Conservation (phyloP, 2,797 vertebrate species). For the Poecilia picta region DNA sequence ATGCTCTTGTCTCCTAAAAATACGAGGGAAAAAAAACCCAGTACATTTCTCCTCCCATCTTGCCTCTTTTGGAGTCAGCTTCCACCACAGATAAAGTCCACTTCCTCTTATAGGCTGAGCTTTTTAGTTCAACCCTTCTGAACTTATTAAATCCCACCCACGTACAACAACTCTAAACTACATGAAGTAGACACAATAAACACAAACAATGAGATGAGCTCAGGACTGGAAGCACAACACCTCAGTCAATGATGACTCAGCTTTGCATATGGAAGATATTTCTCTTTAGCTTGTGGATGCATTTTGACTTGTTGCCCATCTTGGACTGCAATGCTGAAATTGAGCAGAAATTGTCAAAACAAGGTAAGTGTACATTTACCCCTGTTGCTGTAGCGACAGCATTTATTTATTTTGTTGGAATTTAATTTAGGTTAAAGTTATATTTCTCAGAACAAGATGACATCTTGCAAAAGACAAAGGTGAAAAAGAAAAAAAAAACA, state of each 20-base stretch:
- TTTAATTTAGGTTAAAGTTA: not conserved
- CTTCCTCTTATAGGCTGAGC: constrained; percentile 75
- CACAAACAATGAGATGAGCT: not conserved
- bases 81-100: constrained; percentile 52
- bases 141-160: constrained; percentile 18
- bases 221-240: constrained; percentile 27
- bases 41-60: constrained; percentile 5
- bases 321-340: constrained; percentile 11
- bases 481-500: not conserved
- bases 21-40: not conserved
- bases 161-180: constrained; percentile 15
- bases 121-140: constrained; percentile 63
- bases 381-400: not conserved
- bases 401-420: not conserved
- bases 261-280: constrained; percentile 45
- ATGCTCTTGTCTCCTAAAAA: not conserved
- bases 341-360: constrained; percentile 60
- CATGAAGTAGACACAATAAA: constrained; percentile 8
- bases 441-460: not conserved
- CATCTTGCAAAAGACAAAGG: not conserved
- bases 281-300: constrained; percentile 56
- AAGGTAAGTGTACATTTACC: constrained; percentile 78
- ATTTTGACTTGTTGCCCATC: constrained; percentile 35
- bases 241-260: constrained; percentile 53
- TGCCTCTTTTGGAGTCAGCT: constrained; percentile 33